A percentile compares a stretch with the other conserved stretches of the same genome.
Conservation (phyloP, 2,113 vertebrate genomes). For the Penelope pileata region DNA sequence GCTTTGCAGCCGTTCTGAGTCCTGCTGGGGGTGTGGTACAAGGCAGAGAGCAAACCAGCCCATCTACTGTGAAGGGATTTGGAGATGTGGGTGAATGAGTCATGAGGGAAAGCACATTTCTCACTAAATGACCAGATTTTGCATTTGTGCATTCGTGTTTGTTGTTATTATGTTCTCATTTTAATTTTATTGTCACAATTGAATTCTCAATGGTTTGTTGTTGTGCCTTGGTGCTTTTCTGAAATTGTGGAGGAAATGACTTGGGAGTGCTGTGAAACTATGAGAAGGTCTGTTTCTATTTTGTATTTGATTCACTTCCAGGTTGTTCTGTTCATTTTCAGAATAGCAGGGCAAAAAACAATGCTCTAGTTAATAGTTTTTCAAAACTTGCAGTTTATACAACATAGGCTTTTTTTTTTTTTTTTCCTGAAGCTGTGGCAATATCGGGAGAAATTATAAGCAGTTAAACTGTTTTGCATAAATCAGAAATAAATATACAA, state of each 20-base stretch:
- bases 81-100: neutral
- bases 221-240: neutral
- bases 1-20: neutral
- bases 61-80: neutral
- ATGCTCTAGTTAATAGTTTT: neutral
- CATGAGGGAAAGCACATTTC: neutral
- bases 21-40: neutral
- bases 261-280: neutral
- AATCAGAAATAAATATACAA: neutral
- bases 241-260: neutral
- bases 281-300: neutral
- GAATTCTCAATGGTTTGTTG: neutral
- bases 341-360: slow-evolving; percentile 9
- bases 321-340: neutral
- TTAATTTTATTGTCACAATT: neutral
- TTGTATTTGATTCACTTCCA: neutral
- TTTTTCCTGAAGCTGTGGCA: neutral
- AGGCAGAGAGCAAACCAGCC: neutral
- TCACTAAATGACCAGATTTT: neutral
- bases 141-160: neutral
- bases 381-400: neutral
- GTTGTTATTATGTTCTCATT: neutral
- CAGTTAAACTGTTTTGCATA: neutral
- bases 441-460: neutral
- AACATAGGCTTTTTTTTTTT: neutral